These are phyloP conservation scores for Suricata suricatta DNA, from an alignment of 2,113 vertebrate genomes.

Conservation along the genomic window DNA sequence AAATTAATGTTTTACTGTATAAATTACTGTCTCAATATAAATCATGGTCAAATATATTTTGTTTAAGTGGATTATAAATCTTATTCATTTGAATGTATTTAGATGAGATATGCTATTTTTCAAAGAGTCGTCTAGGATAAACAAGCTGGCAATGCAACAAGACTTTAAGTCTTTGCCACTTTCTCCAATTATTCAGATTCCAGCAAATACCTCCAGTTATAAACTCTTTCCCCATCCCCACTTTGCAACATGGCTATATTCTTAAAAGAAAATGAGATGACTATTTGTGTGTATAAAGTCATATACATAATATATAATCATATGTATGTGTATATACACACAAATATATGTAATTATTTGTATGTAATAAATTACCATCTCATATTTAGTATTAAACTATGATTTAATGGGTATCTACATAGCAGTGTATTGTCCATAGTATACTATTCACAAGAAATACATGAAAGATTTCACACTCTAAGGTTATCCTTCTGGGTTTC, in stretches of 20 bases:
- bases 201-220: not conserved
- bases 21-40: not conserved
- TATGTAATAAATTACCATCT: not conserved
- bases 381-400: not conserved
- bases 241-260: not conserved
- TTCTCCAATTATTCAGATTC: not conserved
- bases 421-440: not conserved
- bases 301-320: not conserved
- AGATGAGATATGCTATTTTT: not conserved
- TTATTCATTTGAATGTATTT: not conserved
- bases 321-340: not conserved
- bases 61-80: not conserved
- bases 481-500: not conserved
- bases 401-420: not conserved
- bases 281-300: not conserved
- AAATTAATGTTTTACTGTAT: not conserved
- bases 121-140: not conserved
- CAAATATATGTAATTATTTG: not conserved
- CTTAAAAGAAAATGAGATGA: not conserved
- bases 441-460: not conserved
- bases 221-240: not conserved
- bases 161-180: not conserved
- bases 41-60: not conserved
- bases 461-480: not conserved
- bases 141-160: not conserved